Percentiles rank a stretch among this genome's conserved stretches.
Evolutionary conservation across 2,888 invertebrate genomes (phyloP).

Genomic region (Hirtodrosophila trivittata): DNA sequence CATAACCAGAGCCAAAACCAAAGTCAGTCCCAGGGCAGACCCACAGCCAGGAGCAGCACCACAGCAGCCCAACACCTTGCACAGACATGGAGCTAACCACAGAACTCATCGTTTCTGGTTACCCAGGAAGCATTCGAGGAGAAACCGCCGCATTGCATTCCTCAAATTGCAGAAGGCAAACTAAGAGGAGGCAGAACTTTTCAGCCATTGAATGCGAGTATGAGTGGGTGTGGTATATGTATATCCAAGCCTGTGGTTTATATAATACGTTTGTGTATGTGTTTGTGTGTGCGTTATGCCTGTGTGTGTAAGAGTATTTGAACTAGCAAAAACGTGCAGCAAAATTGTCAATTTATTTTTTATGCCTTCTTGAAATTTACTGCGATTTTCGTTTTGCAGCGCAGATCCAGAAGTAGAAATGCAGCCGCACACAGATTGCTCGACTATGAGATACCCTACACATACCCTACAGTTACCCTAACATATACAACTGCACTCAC

Average conservation of each 20-base stretch:
- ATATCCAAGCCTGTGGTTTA: slow-evolving; percentile 36
- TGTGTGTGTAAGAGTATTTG: slow-evolving; percentile 13
- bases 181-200: slow-evolving; percentile 23
- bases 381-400: slow-evolving; percentile 51
- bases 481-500: too few species aligned
- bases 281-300: background rate
- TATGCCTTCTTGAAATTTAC: slow-evolving; percentile 71
- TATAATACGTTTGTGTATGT: background rate
- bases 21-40: slow-evolving; percentile 7
- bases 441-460: background rate
- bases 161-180: slow-evolving; percentile 52
- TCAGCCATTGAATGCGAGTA: slow-evolving; percentile 10
- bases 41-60: background rate
- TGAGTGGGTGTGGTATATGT: too few species aligned
- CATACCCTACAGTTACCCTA: background rate
- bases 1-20: slow-evolving; percentile 19
- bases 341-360: slow-evolving; percentile 75
- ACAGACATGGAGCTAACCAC: slow-evolving; percentile 48
- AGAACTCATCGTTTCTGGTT: slow-evolving; percentile 69
- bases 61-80: slow-evolving; percentile 58
- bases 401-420: slow-evolving; percentile 6
- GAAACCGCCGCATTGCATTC: slow-evolving; percentile 55
- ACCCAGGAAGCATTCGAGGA: slow-evolving; percentile 35
- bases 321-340: slow-evolving; percentile 36
- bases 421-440: background rate